Base-by-base conservation (phyloP, 2,113 vertebrate species). In the Picathartes gymnocephalus region DNA sequence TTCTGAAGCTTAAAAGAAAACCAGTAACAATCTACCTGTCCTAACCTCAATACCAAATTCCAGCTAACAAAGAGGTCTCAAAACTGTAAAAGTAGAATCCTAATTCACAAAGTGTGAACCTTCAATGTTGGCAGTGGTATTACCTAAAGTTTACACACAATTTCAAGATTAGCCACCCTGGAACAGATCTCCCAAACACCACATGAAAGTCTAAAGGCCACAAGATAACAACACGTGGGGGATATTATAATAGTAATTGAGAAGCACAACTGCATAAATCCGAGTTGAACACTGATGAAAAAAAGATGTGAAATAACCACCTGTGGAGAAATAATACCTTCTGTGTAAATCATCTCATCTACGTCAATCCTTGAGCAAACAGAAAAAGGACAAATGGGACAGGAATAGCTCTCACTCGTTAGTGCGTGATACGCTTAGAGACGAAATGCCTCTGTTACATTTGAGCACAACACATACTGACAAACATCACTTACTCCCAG, bases 361-460 rank as follows among this genome's bases (percentile, higher is more conserved):
- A 89, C 21, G 16, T 91, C 89, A 92, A 89, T 65, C 57, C 16
- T 71, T 91, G 7, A 57, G 68, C 47, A 94, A 96, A 93, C 51
- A 86, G 72, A 83, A 92, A 48, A 54, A 84, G 74, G 24, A 66
- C 40, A 84, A 88, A 86, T 6, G 40, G 28, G 37, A 71, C 65
- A 79, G 44, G 77, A 94, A 92, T 22, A 92, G 72, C 61, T 64
- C 51, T 86, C 37, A 19, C 15, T 68, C 40, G 19, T 28, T 68
- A 50, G 47, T 3, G 24, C 6, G 10, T 15, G 12, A 45, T 28
- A 74, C 0, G 0, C 27, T 81, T 13, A 27, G 27, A 78, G 39
- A 86, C 4, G 1, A 64, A 90, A 44, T 33, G 65, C 5, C 28
- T 58, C n/a, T 5, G 6, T 30, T 50, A 60, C 2, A 10, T 48